Evolutionary conservation across 2,113 vertebrate genomes (phyloP).

Genomic region (Grallaria varia): DNA sequence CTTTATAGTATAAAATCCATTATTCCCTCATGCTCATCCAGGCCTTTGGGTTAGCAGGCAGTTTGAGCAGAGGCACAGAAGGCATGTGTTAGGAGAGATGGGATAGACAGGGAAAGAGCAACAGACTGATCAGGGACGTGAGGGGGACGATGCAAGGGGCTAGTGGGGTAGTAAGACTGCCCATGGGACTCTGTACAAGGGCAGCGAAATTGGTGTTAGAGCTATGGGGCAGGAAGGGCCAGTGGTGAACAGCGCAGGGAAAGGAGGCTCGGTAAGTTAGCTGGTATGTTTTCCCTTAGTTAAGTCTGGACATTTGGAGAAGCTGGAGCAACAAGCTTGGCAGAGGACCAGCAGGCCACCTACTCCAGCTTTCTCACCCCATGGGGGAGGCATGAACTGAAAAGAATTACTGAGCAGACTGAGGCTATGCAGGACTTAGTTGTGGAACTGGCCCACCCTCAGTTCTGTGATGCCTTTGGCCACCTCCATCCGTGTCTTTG

Average conservation of each 20-base stretch:
- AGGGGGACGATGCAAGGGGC: background rate
- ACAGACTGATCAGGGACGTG: background rate
- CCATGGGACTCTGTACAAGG: background rate
- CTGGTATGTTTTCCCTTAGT: conserved; percentile 8
- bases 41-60: conserved; percentile 41
- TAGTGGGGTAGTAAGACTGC: background rate
- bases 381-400: conserved; percentile 20
- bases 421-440: conserved; percentile 31
- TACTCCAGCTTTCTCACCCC: conserved; percentile 46
- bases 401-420: conserved; percentile 46
- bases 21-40: conserved; percentile 45
- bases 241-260: background rate
- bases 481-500: conserved; percentile 36
- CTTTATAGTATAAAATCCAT: conserved; percentile 54
- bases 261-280: background rate
- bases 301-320: background rate
- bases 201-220: background rate
- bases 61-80: conserved; percentile 34
- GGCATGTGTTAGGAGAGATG: conserved; percentile 32
- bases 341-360: conserved; percentile 43
- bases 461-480: conserved; percentile 44
- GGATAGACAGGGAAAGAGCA: background rate
- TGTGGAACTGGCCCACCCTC: conserved; percentile 57
- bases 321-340: conserved; percentile 34
- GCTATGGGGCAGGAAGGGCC: background rate